phyloP scores from a whole-genome alignment of 2,888 invertebrate genomes.

The Julus scanicus region DNA sequence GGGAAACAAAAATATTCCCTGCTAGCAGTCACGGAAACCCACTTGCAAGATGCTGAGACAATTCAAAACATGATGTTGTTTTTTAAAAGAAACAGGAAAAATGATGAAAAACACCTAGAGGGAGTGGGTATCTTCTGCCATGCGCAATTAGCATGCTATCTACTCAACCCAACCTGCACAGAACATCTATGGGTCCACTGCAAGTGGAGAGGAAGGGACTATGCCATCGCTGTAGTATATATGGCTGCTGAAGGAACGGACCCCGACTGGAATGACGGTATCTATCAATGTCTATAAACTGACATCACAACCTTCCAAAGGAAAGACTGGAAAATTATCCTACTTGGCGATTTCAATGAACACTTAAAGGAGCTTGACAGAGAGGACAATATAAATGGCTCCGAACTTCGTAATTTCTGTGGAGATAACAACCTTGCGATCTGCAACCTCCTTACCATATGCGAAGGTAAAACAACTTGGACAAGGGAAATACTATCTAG shows the following conservation, averaged over 20 bases:
- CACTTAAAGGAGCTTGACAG: not conserved
- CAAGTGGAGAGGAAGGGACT: not conserved
- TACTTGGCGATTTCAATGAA: not conserved
- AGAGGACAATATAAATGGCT: not conserved
- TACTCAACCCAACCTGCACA: not conserved
- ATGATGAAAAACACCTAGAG: not conserved
- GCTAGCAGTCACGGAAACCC: not conserved
- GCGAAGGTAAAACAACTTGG: not conserved
- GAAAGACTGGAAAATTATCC: not conserved
- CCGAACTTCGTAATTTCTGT: not conserved
- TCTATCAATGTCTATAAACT: not conserved
- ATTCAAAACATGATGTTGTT: not conserved
- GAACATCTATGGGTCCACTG: not conserved
- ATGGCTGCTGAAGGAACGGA: not conserved
- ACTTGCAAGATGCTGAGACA: not conserved
- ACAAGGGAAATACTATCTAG: not conserved
- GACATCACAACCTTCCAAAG: not conserved
- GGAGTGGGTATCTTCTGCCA: not conserved
- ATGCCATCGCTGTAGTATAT: not conserved
- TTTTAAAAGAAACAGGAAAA: not conserved
- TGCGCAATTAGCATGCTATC: not conserved
- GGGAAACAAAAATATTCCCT: not conserved
- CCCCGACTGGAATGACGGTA: not conserved
- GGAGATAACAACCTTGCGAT: not conserved
- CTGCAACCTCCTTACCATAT: not conserved